Percentiles rank a stretch among this genome's conserved stretches.
Conservation (phyloP, 2,797 vertebrate genomes). For the Champsocephalus esox region DNA sequence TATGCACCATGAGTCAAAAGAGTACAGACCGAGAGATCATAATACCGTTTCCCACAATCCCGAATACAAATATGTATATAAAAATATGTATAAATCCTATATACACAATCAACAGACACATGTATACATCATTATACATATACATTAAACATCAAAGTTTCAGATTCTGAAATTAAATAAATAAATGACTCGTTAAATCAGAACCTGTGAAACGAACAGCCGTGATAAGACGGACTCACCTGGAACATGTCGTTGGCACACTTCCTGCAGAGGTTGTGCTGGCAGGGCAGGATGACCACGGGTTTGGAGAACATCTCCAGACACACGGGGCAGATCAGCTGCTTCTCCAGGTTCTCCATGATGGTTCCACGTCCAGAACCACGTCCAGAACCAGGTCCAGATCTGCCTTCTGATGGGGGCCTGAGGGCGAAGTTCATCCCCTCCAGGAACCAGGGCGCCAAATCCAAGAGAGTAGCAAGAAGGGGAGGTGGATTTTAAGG, state of each 20-base stretch:
- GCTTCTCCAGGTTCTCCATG: constrained; percentile 97
- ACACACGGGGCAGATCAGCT: constrained; percentile 97
- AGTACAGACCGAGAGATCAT: too few relatives aligned
- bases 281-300: constrained; percentile 96
- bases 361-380: constrained; percentile 5
- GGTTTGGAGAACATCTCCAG: constrained; percentile 98
- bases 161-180: too few relatives aligned
- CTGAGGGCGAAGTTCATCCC: constrained; percentile 90
- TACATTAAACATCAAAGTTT: too few relatives aligned
- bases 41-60: too few relatives aligned
- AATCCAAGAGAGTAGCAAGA: not conserved
- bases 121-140: too few relatives aligned
- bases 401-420: constrained; percentile 85
- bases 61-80: too few relatives aligned
- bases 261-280: constrained; percentile 97
- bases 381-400: constrained; percentile 56
- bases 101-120: too few relatives aligned
- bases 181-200: too few relatives aligned
- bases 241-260: constrained; percentile 97
- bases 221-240: constrained; percentile 80
- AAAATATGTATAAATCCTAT: too few relatives aligned
- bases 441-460: not conserved
- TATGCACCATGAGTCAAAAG: too few relatives aligned
- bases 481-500: not conserved
- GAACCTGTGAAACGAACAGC: too few relatives aligned